Conservation (phyloP, 2,888 invertebrate species). For the Chaitophorus viminalis region DNA sequence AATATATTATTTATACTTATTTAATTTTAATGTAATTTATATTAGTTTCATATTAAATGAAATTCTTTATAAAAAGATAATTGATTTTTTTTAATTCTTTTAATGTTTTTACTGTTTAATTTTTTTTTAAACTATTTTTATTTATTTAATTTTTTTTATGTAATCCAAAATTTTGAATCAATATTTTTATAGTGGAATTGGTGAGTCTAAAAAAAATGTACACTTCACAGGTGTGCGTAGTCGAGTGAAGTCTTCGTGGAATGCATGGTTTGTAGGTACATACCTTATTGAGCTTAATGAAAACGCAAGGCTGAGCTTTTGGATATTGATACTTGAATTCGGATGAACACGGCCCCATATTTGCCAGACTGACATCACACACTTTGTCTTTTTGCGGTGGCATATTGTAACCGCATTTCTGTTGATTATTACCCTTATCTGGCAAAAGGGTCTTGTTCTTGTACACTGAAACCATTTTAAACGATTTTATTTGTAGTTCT, state of each 20-base stretch:
- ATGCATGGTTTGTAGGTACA: conserved; percentile 64
- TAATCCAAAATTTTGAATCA: too few relatives aligned
- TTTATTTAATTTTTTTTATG: too few relatives aligned
- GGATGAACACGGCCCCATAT: conserved; percentile 70
- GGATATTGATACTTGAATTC: conserved; percentile 75
- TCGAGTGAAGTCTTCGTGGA: background rate
- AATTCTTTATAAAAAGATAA: too few relatives aligned
- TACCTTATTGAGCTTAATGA: conserved; percentile 86
- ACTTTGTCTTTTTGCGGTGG: conserved; percentile 69
- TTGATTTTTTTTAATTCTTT: too few relatives aligned
- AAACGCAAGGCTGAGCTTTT: conserved; percentile 81
- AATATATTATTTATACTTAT: too few relatives aligned
- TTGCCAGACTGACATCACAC: conserved; percentile 70
- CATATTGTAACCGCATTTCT: conserved; percentile 71
- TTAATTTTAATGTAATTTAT: too few relatives aligned
- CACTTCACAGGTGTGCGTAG: too few relatives aligned
- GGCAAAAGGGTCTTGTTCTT: conserved; percentile 64
- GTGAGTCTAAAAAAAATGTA: too few relatives aligned
- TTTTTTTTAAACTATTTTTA: too few relatives aligned
- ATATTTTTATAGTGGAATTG: too few relatives aligned
- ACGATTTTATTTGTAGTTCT: background rate
- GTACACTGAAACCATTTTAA: conserved; percentile 41
- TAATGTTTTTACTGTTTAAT: too few relatives aligned
- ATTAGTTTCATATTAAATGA: too few relatives aligned
- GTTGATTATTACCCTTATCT: conserved; percentile 70